Evolutionary conservation across 2,113 vertebrate genomes (phyloP).

Genomic region (Cryptomyrus ogoouensis): DNA sequence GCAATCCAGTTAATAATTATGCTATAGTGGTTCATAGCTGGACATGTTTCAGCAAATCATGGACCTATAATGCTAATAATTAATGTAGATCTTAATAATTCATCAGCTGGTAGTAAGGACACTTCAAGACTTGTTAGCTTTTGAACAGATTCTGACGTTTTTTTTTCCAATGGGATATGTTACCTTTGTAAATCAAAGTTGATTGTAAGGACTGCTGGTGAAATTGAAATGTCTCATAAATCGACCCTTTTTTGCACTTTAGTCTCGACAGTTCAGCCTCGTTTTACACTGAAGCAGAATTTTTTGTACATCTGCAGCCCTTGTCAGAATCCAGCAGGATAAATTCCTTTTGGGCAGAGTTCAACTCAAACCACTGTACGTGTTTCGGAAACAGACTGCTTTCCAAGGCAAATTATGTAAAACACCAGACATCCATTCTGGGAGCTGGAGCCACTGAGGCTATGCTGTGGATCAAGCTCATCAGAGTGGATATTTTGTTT

Average conservation of each 20-base stretch:
- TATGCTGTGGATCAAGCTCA: constrained; percentile 23
- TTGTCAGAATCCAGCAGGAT: neutral
- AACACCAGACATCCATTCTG: neutral
- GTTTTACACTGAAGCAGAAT: neutral
- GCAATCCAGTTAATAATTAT: neutral
- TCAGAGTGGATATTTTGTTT: constrained; percentile 33
- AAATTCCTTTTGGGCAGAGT: neutral
- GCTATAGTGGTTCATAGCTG: neutral
- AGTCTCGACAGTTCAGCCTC: neutral
- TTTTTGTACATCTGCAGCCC: neutral
- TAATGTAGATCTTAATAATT: neutral
- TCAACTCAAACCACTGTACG: neutral
- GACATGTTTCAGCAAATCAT: neutral
- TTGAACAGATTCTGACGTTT: neutral
- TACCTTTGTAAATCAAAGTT: neutral
- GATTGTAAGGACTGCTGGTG: neutral
- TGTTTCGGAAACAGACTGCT: neutral
- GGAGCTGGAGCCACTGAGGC: constrained; percentile 2
- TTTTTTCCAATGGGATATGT: neutral
- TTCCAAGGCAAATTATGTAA: constrained; percentile 8
- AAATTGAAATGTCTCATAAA: neutral
- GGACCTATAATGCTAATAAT: neutral
- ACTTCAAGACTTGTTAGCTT: neutral
- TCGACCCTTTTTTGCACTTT: neutral
- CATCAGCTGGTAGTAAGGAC: neutral